Conservation (phyloP, 2,113 vertebrate species). For the Chloropsis cyanopogon region DNA sequence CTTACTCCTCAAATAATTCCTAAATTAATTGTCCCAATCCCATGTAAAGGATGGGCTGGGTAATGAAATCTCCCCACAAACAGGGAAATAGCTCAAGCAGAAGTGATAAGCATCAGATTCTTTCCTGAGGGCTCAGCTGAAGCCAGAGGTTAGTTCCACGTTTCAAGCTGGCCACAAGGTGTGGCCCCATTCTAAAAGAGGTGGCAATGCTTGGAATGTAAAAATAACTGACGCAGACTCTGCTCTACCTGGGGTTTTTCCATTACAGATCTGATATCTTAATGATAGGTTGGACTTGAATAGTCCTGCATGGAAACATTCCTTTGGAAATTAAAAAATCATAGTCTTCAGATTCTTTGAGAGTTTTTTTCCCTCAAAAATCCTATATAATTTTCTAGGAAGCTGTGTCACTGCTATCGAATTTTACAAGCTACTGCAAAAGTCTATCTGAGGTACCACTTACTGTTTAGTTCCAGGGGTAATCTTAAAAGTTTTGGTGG, state of each 20-base stretch:
- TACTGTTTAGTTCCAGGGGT: neutral
- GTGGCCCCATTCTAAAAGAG: neutral
- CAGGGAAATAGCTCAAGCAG: neutral
- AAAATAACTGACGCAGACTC: neutral
- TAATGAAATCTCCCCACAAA: neutral
- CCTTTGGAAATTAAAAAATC: neutral
- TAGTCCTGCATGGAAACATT: slow-evolving; percentile 7
- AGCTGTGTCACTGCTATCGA: neutral
- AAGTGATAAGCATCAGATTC: neutral
- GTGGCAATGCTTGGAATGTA: slow-evolving; percentile 22
- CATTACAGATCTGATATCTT: neutral
- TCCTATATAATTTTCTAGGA: neutral
- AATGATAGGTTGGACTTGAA: neutral
- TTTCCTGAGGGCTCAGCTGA: neutral
- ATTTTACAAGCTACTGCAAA: neutral
- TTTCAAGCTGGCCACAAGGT: neutral
- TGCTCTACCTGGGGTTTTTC: slow-evolving; percentile 13
- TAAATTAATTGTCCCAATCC: neutral
- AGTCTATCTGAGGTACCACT: neutral
- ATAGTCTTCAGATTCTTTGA: neutral
- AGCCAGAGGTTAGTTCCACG: neutral
- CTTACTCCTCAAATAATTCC: neutral
- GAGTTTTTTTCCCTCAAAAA: neutral
- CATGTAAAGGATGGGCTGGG: neutral
- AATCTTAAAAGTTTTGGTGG: slow-evolving; percentile 14